Conservation (phyloP, 2,113 vertebrate species). For the Rhynchopsitta pachyrhyncha region DNA sequence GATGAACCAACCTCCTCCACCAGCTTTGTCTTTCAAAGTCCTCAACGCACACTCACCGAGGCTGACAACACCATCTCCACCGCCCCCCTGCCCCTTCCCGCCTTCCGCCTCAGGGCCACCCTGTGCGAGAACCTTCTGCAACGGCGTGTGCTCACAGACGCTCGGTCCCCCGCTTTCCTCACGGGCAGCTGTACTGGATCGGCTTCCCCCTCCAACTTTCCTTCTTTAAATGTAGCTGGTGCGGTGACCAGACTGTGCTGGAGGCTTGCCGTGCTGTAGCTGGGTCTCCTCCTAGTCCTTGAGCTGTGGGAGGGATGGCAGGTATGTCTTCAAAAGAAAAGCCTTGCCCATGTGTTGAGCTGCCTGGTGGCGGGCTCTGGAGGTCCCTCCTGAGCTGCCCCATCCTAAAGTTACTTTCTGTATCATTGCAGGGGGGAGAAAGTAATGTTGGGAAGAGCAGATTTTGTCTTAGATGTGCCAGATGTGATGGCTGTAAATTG, state of each 20-base stretch:
- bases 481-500: rapidly evolving
- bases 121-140: not conserved
- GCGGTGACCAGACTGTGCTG: rapidly evolving
- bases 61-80: rapidly evolving
- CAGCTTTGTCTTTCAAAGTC: rapidly evolving
- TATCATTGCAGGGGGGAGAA: rapidly evolving
- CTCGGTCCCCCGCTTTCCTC: rapidly evolving
- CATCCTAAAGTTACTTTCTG: rapidly evolving
- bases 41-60: rapidly evolving
- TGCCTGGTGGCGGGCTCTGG: no score
- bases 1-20: not conserved
- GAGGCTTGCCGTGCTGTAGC: no score
- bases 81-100: rapidly evolving
- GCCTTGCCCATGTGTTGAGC: rapidly evolving
- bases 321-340: not conserved
- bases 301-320: not conserved
- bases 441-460: not conserved
- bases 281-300: rapidly evolving
- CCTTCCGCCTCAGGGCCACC: not conserved
- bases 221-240: rapidly evolving
- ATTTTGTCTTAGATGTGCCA: not conserved
- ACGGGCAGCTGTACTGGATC: not conserved
- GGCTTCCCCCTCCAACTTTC: not conserved
- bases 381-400: no score
- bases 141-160: rapidly evolving